Percentiles rank a stretch among this genome's conserved stretches.
These are phyloP conservation scores for Cybosia mesomella DNA, from an alignment of 2,888 invertebrate species.

Conservation along the genomic window DNA sequence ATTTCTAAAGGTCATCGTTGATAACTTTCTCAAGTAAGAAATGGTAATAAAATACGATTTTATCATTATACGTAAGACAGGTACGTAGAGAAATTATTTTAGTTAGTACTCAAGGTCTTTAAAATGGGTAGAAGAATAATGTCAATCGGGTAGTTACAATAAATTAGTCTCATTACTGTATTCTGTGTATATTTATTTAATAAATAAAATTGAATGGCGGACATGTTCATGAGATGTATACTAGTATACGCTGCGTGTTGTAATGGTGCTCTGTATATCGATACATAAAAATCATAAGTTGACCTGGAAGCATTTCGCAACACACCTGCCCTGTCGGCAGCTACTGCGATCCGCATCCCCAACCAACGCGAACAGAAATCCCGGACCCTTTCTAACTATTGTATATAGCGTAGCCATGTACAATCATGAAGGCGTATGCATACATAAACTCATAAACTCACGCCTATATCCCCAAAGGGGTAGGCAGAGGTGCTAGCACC, in stretches of 20 bases:
- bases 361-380: conserved; percentile 28
- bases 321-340: conserved; percentile 66
- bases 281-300: conserved; percentile 76
- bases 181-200: conserved; percentile 47
- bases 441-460: too few relatives aligned
- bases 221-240: conserved; percentile 67
- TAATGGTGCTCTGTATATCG: conserved; percentile 73
- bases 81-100: conserved; percentile 54
- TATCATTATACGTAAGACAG: conserved; percentile 48
- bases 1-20: conserved; percentile 48
- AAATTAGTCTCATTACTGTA: conserved; percentile 39
- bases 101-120: conserved; percentile 44
- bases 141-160: conserved; percentile 53
- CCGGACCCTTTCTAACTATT: conserved; percentile 42
- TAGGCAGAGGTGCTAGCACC: too few relatives aligned
- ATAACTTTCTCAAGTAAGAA: conserved; percentile 40
- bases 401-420: conserved; percentile 28
- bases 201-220: conserved; percentile 60
- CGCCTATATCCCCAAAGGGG: too few relatives aligned
- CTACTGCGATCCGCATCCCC: conserved; percentile 43
- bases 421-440: too few relatives aligned
- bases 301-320: conserved; percentile 72
- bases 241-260: conserved; percentile 70
- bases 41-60: conserved; percentile 47
- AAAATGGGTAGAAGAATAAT: conserved; percentile 51